These are phyloP conservation scores for Tryphoninae sp. DNA, from an alignment of 2,888 invertebrate genomes.

Conservation along the genomic window DNA sequence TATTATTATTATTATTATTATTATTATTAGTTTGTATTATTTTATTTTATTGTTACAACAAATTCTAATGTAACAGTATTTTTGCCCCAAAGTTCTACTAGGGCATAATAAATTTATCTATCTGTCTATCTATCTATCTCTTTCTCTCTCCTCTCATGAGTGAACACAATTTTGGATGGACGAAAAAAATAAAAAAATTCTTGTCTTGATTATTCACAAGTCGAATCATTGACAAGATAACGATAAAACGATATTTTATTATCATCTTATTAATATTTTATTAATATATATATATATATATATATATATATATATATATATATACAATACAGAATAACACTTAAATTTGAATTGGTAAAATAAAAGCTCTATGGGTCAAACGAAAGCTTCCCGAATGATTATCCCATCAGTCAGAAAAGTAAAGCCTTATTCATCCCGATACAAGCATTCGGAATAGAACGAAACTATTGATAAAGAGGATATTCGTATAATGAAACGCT, in stretches of 20 bases:
- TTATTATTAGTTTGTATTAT: too few relatives aligned
- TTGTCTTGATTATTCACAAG: too few relatives aligned
- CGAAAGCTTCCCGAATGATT: slow-evolving; percentile 3
- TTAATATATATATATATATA: neutral
- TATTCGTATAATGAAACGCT: slow-evolving; percentile 17
- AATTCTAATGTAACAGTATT: too few relatives aligned
- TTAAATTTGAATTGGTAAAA: slow-evolving; percentile 4
- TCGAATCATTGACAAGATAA: too few relatives aligned
- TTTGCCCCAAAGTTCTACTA: too few relatives aligned
- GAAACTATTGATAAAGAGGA: slow-evolving; percentile 4
- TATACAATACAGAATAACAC: neutral
- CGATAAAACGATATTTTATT: neutral
- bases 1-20: too few relatives aligned
- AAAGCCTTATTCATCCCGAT: neutral
- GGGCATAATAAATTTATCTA: too few relatives aligned
- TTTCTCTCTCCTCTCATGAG: too few relatives aligned
- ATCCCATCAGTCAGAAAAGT: neutral
- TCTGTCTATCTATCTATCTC: too few relatives aligned
- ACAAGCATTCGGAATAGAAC: neutral
- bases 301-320: too few relatives aligned
- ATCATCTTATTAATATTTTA: neutral
- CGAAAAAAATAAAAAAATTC: neutral
- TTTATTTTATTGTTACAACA: too few relatives aligned
- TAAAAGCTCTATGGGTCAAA: neutral
- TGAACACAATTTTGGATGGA: too few relatives aligned